Conservation (phyloP, 2,113 vertebrate genomes). For the Rhynchomys soricoides region DNA sequence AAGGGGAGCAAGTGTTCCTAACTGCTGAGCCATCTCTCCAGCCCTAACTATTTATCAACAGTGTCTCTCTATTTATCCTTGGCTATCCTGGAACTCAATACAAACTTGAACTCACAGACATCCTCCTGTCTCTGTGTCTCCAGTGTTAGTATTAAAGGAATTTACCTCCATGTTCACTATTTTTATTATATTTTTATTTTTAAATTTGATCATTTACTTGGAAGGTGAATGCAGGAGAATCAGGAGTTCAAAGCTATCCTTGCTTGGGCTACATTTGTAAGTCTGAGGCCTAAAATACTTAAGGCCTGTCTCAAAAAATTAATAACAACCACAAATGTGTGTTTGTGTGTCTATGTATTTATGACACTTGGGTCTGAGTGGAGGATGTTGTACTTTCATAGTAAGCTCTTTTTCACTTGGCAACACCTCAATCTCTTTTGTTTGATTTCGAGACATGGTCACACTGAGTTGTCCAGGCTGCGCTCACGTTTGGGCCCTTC, state of each 20-base stretch:
- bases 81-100: neutral
- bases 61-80: neutral
- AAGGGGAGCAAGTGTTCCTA: neutral
- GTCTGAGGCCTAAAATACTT: neutral
- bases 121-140: neutral
- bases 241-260: neutral
- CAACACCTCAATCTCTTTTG: neutral
- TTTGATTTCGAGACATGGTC: neutral
- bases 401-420: neutral
- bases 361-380: neutral
- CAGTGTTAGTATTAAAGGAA: neutral
- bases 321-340: neutral
- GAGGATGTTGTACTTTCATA: neutral
- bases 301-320: neutral
- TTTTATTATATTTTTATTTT: neutral
- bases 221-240: neutral
- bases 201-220: neutral
- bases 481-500: neutral
- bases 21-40: neutral
- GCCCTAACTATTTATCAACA: neutral
- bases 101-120: neutral
- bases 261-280: neutral
- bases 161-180: neutral
- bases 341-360: neutral
- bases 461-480: neutral